Percentiles rank a stretch among this genome's conserved stretches.
Conservation (phyloP, 2,113 vertebrate genomes). For the Odocoileus virginianus region DNA sequence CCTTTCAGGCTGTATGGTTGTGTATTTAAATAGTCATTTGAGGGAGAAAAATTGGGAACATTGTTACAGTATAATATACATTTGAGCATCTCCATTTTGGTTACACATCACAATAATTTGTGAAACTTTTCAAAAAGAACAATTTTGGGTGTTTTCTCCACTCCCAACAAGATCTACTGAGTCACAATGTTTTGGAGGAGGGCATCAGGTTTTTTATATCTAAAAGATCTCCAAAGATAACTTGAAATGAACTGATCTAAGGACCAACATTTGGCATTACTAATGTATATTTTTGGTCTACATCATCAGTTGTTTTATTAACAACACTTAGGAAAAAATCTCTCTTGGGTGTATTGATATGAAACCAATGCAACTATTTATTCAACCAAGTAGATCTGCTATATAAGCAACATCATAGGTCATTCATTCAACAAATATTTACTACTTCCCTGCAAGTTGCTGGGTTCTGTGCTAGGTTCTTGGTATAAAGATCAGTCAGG, state of each 20-base stretch:
- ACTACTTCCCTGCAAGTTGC: neutral
- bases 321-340: neutral
- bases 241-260: neutral
- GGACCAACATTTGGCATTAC: neutral
- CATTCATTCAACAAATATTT: neutral
- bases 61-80: neutral
- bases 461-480: neutral
- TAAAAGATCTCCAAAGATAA: neutral
- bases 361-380: neutral
- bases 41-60: slow-evolving; percentile 7
- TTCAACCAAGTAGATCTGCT: neutral
- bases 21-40: neutral
- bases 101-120: neutral
- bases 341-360: neutral
- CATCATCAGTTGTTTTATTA: neutral
- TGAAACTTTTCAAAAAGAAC: neutral
- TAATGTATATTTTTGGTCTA: neutral
- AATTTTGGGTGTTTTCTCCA: neutral
- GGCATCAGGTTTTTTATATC: neutral
- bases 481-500: neutral
- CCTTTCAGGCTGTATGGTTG: neutral
- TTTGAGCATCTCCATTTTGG: neutral
- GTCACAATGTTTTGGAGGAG: neutral
- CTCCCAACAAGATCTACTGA: neutral
- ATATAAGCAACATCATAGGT: neutral